Conservation (phyloP, 2,797 vertebrate species). For the Nannoperca australis region DNA sequence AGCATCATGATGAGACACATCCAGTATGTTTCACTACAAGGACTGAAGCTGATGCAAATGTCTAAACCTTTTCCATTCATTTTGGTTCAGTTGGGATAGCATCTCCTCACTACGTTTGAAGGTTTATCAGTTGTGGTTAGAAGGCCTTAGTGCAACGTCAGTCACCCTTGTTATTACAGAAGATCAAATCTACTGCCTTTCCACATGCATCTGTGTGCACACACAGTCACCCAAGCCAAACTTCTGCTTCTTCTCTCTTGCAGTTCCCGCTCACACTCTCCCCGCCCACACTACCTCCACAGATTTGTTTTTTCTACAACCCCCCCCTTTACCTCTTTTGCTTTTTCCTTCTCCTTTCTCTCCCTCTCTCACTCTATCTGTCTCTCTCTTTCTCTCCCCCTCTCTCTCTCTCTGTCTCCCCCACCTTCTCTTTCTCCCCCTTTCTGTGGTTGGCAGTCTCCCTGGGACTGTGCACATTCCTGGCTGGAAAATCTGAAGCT, state of each 20-base stretch:
- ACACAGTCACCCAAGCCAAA: constrained; percentile 41
- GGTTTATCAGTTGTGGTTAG: constrained; percentile 42
- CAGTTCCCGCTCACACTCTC: constrained; percentile 62
- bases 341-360: constrained; percentile 44
- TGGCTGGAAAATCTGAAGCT: constrained; percentile 89
- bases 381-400: constrained; percentile 41
- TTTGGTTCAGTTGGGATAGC: neutral
- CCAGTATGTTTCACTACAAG: neutral
- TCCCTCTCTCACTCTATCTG: constrained; percentile 18
- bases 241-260: constrained; percentile 67
- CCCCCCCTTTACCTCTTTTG: constrained; percentile 46
- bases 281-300: constrained; percentile 65
- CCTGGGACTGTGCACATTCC: constrained; percentile 88
- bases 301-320: constrained; percentile 60
- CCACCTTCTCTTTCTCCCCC: constrained; percentile 38
- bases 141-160: constrained; percentile 46
- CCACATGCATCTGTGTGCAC: constrained; percentile 14
- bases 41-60: neutral
- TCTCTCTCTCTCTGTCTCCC: constrained; percentile 36
- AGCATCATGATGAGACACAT: constrained; percentile 1
- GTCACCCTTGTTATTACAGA: constrained; percentile 51
- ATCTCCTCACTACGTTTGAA: neutral
- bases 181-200: constrained; percentile 50
- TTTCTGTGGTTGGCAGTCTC: constrained; percentile 86
- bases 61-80: neutral